Conservation (phyloP, 2,113 vertebrate genomes). For the Rostratula benghalensis region DNA sequence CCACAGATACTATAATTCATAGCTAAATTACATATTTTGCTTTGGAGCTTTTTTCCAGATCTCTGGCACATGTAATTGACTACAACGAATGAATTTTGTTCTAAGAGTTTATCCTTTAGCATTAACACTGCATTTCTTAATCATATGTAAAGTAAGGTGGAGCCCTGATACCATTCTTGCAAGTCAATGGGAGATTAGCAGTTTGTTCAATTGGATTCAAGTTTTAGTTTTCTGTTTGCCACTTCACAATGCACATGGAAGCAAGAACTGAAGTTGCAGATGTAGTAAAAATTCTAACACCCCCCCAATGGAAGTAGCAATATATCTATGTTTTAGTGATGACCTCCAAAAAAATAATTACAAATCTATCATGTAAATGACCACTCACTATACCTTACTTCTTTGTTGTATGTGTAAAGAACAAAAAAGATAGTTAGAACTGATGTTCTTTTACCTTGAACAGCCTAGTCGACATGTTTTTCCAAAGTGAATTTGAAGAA, state of each 20-base stretch:
- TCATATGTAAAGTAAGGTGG: not conserved
- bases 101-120: not conserved
- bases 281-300: not conserved
- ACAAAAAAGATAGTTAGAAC: rapidly evolving
- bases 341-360: not conserved
- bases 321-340: not conserved
- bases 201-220: not conserved
- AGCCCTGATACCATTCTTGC: not conserved
- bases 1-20: not conserved
- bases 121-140: not conserved
- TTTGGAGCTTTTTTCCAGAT: not conserved
- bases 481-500: not conserved
- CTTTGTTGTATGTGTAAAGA: not conserved
- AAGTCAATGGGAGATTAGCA: not conserved
- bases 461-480: rapidly evolving
- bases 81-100: not conserved
- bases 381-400: not conserved
- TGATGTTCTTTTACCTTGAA: not conserved
- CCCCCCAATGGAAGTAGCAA: not conserved
- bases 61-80: not conserved
- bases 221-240: not conserved
- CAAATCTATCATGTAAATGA: not conserved
- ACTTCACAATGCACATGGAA: not conserved
- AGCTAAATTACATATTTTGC: not conserved
- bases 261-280: not conserved